phyloP scores from a whole-genome alignment of 2,113 vertebrate genomes.

The Ancistrus triradiatus region DNA sequence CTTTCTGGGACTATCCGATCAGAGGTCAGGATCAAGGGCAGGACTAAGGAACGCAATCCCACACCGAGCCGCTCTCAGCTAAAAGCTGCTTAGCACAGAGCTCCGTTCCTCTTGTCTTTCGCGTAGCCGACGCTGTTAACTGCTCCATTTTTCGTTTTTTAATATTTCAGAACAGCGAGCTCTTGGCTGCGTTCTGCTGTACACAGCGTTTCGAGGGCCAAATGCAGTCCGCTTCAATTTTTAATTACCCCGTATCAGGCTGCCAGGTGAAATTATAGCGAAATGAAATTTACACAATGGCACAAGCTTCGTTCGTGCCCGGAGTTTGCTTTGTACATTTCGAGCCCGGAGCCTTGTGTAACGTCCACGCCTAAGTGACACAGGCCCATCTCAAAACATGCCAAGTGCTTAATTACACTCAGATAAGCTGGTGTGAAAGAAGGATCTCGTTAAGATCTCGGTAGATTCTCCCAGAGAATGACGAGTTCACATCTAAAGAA shows the following conservation, averaged over 20 bases:
- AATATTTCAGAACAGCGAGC: slow-evolving; percentile 15
- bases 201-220: neutral
- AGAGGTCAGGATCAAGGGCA: slow-evolving; percentile 64
- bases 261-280: neutral
- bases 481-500: too few species aligned
- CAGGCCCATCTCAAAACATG: too few species aligned
- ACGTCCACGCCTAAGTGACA: too few species aligned
- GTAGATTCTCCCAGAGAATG: too few species aligned
- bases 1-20: slow-evolving; percentile 24
- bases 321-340: too few species aligned
- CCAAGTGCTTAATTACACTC: too few species aligned
- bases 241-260: neutral
- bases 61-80: neutral
- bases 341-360: too few species aligned
- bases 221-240: slow-evolving; percentile 4
- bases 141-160: neutral
- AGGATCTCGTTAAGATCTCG: too few species aligned
- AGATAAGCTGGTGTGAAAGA: too few species aligned
- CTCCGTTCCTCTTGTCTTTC: too few species aligned
- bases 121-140: neutral
- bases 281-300: too few species aligned
- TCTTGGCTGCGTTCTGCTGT: neutral
- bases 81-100: slow-evolving; percentile 5
- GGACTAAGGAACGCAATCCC: slow-evolving; percentile 55
- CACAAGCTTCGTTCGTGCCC: too few species aligned